Evolutionary conservation across 2,888 invertebrate species (phyloP).

Genomic region (Cantharis flavilabris): DNA sequence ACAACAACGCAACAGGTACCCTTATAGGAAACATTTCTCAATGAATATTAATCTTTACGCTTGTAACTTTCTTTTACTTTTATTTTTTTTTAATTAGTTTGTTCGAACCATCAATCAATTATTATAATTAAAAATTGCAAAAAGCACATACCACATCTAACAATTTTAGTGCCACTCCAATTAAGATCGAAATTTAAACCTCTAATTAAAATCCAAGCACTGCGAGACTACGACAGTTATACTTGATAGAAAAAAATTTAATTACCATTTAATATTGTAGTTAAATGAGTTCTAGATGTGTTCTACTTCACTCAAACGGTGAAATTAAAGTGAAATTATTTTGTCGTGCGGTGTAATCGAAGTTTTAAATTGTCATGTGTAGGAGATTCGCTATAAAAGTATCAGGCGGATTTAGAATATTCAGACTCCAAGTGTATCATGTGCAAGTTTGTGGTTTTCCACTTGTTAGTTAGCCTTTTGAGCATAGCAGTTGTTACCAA

Average conservation of each 20-base stretch:
- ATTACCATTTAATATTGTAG: not conserved
- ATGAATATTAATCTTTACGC: not conserved
- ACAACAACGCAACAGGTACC: not conserved
- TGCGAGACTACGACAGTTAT: not conserved
- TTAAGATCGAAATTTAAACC: not conserved
- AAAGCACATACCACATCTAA: not conserved
- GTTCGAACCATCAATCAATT: not conserved
- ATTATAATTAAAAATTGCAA: not conserved
- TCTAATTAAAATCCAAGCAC: not conserved
- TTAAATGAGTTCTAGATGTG: not conserved
- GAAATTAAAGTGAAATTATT: not conserved
- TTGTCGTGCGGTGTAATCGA: slow-evolving; percentile 6
- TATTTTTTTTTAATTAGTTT: not conserved
- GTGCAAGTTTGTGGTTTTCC: not conserved
- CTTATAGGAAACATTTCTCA: not conserved
- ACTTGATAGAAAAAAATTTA: not conserved
- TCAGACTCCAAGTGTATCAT: not conserved
- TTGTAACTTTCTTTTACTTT: not conserved
- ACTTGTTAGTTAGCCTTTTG: not conserved
- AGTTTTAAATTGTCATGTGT: slow-evolving; percentile 2
- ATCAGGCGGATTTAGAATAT: not conserved
- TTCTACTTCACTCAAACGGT: slow-evolving; percentile 1
- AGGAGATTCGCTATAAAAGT: not conserved
- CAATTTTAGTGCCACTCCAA: not conserved
- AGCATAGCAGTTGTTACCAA: slow-evolving; percentile 20